A percentile compares a stretch with the other conserved stretches of the same genome.
These are phyloP conservation scores for Sebastes kiyomatsui DNA, from an alignment of 2,797 vertebrate genomes.

Conservation along the genomic window DNA sequence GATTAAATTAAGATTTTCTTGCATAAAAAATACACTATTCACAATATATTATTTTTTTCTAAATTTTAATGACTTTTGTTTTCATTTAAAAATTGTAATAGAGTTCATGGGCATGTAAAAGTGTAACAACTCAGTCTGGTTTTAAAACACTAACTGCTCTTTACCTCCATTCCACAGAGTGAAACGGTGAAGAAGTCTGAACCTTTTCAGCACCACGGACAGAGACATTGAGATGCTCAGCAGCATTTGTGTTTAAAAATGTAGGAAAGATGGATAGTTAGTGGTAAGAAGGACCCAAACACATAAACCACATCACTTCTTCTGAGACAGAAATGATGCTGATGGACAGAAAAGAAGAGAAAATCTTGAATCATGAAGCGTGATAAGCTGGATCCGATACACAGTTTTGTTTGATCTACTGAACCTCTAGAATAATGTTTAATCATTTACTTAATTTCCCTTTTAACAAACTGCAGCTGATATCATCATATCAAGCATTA, in stretches of 20 bases:
- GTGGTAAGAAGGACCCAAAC: background rate
- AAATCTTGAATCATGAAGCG: background rate
- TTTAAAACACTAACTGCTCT: background rate
- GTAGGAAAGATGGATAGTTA: background rate
- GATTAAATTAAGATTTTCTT: background rate
- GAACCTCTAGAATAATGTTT: background rate
- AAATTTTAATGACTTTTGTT: background rate
- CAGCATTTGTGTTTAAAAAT: background rate
- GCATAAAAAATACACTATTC: background rate
- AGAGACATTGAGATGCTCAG: background rate
- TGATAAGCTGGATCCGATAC: background rate
- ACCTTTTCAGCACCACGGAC: slow-evolving; percentile 24
- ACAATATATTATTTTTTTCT: background rate
- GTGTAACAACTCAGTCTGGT: background rate
- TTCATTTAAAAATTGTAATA: background rate
- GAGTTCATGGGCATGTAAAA: background rate
- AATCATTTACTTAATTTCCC: background rate
- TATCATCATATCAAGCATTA: background rate
- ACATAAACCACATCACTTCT: background rate
- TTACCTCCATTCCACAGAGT: background rate
- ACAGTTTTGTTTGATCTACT: background rate
- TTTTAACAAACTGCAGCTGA: background rate
- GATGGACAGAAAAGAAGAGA: background rate
- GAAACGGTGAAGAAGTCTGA: background rate
- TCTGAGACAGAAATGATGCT: background rate